Conservation (phyloP, 2,888 invertebrate species). For the Patella pellucida region DNA sequence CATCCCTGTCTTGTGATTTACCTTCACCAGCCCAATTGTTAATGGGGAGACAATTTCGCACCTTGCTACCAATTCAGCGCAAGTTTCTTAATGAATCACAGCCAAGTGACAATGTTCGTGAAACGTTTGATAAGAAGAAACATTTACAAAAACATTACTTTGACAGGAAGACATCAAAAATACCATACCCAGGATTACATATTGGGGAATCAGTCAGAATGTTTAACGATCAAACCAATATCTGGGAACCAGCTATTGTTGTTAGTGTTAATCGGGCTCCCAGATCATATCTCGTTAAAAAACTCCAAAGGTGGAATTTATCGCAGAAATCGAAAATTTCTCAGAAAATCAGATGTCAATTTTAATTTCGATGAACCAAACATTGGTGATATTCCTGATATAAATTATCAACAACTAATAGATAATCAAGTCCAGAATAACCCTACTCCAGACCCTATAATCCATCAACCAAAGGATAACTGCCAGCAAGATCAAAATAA, state of each 20-base stretch:
- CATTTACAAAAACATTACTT: not conserved
- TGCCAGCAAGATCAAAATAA: too few species aligned
- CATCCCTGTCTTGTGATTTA: not conserved
- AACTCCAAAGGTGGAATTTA: not conserved
- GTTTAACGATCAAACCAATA: not conserved
- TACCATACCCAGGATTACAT: not conserved
- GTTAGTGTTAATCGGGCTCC: not conserved
- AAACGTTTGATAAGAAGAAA: not conserved
- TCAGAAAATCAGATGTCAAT: not conserved
- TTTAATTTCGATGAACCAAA: not conserved
- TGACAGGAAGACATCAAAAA: not conserved
- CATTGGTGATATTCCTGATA: not conserved
- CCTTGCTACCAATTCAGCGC: slow-evolving; percentile 7
- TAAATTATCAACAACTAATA: not conserved
- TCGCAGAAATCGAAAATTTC: slow-evolving; percentile 6
- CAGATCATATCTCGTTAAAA: not conserved
- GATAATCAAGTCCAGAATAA: too few species aligned
- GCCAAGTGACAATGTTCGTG: not conserved
- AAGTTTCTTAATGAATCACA: not conserved
- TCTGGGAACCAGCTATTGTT: not conserved
- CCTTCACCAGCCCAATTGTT: slow-evolving; percentile 4
- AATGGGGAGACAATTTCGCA: not conserved
- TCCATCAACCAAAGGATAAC: too few species aligned
- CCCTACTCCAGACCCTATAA: too few species aligned
- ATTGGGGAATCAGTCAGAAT: not conserved